A percentile compares a stretch with the other conserved stretches of the same genome.
These are phyloP conservation scores for Scaptomyza graminum DNA, from an alignment of 1,140 invertebrate species.

Conservation along the genomic window DNA sequence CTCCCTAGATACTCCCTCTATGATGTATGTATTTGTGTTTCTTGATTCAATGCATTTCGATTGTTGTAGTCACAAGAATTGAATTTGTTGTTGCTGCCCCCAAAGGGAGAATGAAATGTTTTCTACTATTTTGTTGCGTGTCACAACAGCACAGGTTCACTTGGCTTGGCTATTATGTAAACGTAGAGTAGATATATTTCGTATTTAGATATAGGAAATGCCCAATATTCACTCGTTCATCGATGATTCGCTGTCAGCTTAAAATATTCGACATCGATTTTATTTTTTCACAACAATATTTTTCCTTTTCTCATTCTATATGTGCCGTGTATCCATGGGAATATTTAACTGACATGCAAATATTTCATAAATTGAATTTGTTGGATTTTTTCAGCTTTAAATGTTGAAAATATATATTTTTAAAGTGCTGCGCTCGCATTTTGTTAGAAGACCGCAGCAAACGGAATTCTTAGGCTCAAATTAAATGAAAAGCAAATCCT, in stretches of 20 bases:
- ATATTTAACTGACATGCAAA: too few species aligned
- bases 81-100: slow-evolving; percentile 17
- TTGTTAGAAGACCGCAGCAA: slow-evolving; percentile 21
- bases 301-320: too few species aligned
- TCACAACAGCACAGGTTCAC: too few species aligned
- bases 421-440: slow-evolving; percentile 9
- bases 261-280: too few species aligned
- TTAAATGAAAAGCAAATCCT: slow-evolving; percentile 41
- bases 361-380: too few species aligned
- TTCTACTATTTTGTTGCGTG: slow-evolving; percentile 9
- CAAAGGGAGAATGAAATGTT: slow-evolving; percentile 8
- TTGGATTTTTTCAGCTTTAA: too few species aligned
- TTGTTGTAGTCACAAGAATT: slow-evolving; percentile 15
- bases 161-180: not conserved
- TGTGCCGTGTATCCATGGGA: too few species aligned
- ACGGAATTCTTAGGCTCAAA: slow-evolving; percentile 4
- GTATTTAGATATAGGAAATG: too few species aligned
- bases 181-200: not conserved
- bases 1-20: slow-evolving; percentile 1
- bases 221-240: too few species aligned
- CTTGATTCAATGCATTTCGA: slow-evolving; percentile 30
- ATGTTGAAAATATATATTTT: not conserved
- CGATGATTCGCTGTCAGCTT: too few species aligned
- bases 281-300: too few species aligned
- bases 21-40: not conserved